A percentile compares a stretch with the other conserved stretches of the same genome.
phyloP scores from a whole-genome alignment of 2,888 invertebrate species.

The Escarpia spicata region DNA sequence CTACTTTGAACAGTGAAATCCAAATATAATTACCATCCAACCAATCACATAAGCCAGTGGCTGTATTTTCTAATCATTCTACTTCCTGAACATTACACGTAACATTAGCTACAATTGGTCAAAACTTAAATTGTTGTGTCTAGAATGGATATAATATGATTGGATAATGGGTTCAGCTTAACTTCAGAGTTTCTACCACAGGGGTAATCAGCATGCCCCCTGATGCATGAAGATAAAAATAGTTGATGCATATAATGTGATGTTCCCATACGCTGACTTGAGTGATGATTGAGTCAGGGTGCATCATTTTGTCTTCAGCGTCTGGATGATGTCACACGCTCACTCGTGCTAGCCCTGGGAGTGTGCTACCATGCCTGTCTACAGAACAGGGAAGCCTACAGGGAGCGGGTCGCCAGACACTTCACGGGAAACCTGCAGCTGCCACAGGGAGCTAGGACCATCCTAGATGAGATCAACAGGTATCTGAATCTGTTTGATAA shows the following conservation, averaged over 20 bases:
- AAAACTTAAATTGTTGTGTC: no score
- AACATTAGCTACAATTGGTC: no score
- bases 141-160: no score
- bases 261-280: neutral
- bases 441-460: constrained; percentile 43
- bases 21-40: no score
- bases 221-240: neutral
- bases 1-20: no score
- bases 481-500: no score
- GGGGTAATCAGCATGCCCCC: no score
- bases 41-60: no score
- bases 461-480: constrained; percentile 42
- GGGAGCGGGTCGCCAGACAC: constrained; percentile 41
- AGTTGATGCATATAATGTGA: neutral
- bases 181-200: no score
- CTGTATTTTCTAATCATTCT: no score
- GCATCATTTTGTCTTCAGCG: constrained; percentile 26
- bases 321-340: constrained; percentile 45
- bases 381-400: constrained; percentile 47
- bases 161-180: no score
- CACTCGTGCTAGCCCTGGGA: constrained; percentile 54
- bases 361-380: constrained; percentile 54
- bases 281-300: neutral
- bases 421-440: constrained; percentile 47
- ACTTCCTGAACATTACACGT: no score